Evolutionary conservation across 92 coral and sea anemone species (phyloP), one percentile per base, ranked within the genome.

Genomic region (Heliopora coerulea): DNA sequence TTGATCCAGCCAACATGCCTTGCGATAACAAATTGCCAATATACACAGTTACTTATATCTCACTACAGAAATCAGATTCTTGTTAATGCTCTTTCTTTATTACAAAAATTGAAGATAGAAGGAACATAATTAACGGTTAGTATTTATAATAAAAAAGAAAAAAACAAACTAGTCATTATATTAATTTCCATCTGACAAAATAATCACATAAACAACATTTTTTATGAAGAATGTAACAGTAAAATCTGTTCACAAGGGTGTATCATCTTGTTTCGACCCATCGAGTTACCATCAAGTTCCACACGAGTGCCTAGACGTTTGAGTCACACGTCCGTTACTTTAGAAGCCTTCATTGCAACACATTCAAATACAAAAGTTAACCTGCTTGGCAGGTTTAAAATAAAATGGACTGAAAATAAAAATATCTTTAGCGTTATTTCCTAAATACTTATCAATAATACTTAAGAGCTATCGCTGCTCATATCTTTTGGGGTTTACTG

Each of bases 341-440:
- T 37, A 4, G 6, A 37, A 37, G 42, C 11, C n/a, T n/a, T n/a
- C n/a, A n/a, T n/a, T 4, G 6, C 42, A 37, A 4, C 42, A 27
- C 60, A 54, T 12, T 54, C 8, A 1, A 11, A 28, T 13, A 32
- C 31, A 9, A 60, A 29, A 32, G 15, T 0, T 15, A 9, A 34
- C 77, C 63, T 54, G 77, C 77, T 70, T 70, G 62, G 77, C 77
- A 70, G 63, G 77, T 67, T 67, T 44, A 44, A 67, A 67, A 67
- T 29, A 44, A 9, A 29, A 49, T 49, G 74, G 15, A 67, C 46
- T 58, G 32, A 32, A 41, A 46, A 46, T 46, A 46, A 46, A 46
- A 46, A 46, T 46, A 46, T 46, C 70, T 63, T 63, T 34, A 63
- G 52, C 33, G 14, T 17, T 33, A 70, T 18, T 50, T 33, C 18